phyloP scores from a whole-genome alignment of 2,888 invertebrate genomes.

The Orthosia gracilis region DNA sequence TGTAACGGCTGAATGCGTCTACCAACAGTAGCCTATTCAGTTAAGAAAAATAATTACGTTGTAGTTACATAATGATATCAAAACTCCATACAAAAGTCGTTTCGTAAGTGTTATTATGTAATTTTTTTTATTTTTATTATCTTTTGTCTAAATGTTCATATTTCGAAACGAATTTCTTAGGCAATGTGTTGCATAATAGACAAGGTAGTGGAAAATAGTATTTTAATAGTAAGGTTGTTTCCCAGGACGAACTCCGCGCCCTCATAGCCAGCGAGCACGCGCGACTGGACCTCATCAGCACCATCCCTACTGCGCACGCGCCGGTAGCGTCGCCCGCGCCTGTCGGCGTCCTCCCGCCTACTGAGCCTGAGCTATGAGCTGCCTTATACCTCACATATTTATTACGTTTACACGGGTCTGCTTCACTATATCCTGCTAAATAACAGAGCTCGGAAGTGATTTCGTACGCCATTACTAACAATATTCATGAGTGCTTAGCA shows the following conservation, averaged over 20 bases:
- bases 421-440: conserved; percentile 31
- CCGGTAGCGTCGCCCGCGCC: conserved; percentile 13
- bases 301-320: conserved; percentile 61
- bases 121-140: too few relatives aligned
- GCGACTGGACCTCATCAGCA: conserved; percentile 84
- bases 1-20: too few relatives aligned
- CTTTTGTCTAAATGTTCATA: too few relatives aligned
- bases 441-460: background rate
- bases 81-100: too few relatives aligned
- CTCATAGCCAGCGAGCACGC: conserved; percentile 91
- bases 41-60: too few relatives aligned
- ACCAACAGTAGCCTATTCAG: too few relatives aligned
- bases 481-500: background rate
- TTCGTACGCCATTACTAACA: background rate
- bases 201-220: too few relatives aligned
- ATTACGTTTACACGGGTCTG: conserved; percentile 43
- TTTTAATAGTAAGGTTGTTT: background rate
- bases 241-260: conserved; percentile 92
- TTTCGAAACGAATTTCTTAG: too few relatives aligned
- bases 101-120: too few relatives aligned
- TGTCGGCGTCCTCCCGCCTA: conserved; percentile 44
- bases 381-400: conserved; percentile 15
- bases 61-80: too few relatives aligned
- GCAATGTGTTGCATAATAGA: too few relatives aligned
- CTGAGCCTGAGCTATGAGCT: conserved; percentile 77